phyloP scores from a whole-genome alignment of 2,888 invertebrate species.

The Archips crataeganus region DNA sequence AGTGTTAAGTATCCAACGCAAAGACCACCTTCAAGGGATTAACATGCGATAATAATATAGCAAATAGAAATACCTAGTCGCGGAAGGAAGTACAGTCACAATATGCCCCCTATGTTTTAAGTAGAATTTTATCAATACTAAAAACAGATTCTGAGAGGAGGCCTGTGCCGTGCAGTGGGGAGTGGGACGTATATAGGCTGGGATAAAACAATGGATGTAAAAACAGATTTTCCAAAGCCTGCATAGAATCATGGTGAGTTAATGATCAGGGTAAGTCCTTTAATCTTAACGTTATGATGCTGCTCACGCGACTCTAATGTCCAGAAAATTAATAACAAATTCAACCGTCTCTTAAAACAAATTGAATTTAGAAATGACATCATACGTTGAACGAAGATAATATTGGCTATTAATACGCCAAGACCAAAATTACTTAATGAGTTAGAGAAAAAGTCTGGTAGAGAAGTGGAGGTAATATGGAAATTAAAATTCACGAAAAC shows the following conservation, averaged over 20 bases:
- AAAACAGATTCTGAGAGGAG: too few species aligned
- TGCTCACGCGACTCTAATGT: constrained; percentile 13
- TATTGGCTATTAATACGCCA: constrained; percentile 27
- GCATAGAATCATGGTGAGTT: not conserved
- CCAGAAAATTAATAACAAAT: constrained; percentile 13
- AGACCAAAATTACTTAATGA: constrained; percentile 2
- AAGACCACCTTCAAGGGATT: not conserved
- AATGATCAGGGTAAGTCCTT: not conserved
- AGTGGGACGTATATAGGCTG: too few species aligned
- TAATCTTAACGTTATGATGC: not conserved
- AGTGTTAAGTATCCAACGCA: constrained; percentile 1
- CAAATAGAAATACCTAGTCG: not conserved
- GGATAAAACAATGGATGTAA: not conserved
- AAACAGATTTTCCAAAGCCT: not conserved
- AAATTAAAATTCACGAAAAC: constrained; percentile 11
- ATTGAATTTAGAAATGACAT: constrained; percentile 12
- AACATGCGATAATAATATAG: not conserved
- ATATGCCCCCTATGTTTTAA: too few species aligned
- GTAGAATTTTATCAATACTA: too few species aligned
- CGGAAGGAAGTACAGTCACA: not conserved
- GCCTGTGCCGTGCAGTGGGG: too few species aligned
- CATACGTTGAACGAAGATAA: constrained; percentile 18
- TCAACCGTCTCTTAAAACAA: constrained; percentile 19
- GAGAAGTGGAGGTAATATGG: not conserved
- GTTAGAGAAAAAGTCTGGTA: constrained; percentile 7